Evolutionary conservation across 2,888 invertebrate genomes (phyloP).

Genomic region (Enchytraeus crypticus): DNA sequence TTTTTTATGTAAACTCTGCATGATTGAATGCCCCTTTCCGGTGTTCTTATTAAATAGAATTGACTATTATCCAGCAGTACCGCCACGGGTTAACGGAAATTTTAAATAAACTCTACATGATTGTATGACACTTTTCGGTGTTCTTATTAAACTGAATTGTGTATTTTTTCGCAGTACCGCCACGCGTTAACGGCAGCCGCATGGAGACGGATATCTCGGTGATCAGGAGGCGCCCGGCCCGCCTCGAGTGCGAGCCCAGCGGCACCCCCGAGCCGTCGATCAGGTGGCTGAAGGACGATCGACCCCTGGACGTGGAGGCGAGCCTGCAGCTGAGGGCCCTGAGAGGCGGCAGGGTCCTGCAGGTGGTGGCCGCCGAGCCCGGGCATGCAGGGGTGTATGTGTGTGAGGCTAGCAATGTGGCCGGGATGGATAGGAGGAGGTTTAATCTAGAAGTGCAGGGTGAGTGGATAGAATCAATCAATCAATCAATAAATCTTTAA

Average conservation of each 20-base stretch:
- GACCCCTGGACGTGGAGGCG: slow-evolving; percentile 6
- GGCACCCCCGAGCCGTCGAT: slow-evolving; percentile 49
- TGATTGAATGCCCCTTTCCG: too few relatives aligned
- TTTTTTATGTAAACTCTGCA: too few relatives aligned
- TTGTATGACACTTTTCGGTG: too few relatives aligned
- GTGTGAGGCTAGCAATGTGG: slow-evolving; percentile 50
- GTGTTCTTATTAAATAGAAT: too few relatives aligned
- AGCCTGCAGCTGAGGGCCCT: slow-evolving; percentile 12
- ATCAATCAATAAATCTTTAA: too few relatives aligned
- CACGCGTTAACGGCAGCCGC: slow-evolving; percentile 36
- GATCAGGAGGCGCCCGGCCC: slow-evolving; percentile 27
- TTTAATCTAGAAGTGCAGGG: slow-evolving; percentile 37
- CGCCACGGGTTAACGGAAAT: too few relatives aligned
- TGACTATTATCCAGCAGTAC: too few relatives aligned
- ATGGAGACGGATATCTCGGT: slow-evolving; percentile 19
- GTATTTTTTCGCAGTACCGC: slow-evolving; percentile 37
- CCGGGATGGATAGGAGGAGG: slow-evolving; percentile 43
- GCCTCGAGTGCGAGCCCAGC: slow-evolving; percentile 43
- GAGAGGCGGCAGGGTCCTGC: slow-evolving; percentile 16
- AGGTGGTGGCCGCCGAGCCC: slow-evolving; percentile 31
- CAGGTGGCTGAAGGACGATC: slow-evolving; percentile 48
- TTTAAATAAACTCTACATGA: too few relatives aligned
- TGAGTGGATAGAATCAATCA: slow-evolving; percentile 24
- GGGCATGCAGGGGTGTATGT: slow-evolving; percentile 49
- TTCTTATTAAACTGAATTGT: background rate